phyloP scores from a whole-genome alignment of 2,888 invertebrate species.

The Ichneumoninae sp. region DNA sequence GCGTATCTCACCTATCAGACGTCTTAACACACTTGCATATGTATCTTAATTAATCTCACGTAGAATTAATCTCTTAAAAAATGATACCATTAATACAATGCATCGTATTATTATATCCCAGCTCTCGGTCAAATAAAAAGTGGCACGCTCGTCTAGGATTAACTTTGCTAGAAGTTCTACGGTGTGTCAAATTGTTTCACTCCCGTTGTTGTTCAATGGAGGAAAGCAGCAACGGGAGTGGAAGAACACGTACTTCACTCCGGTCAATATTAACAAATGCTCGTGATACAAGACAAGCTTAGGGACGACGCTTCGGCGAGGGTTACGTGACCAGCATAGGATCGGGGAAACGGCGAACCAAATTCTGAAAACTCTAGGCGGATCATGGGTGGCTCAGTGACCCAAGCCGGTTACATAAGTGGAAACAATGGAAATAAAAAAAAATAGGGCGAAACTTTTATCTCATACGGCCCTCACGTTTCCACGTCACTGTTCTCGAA shows the following conservation, averaged over 20 bases:
- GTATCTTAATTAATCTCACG: no score
- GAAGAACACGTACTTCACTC: neutral
- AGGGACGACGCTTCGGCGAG: neutral
- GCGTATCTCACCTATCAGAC: neutral
- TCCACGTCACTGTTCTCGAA: neutral
- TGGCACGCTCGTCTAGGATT: no score
- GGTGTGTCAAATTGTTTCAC: neutral
- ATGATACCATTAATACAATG: no score
- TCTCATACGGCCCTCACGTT: neutral
- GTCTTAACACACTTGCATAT: neutral
- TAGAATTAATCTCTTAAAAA: no score
- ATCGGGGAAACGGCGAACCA: neutral
- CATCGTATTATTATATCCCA: no score
- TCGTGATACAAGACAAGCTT: neutral
- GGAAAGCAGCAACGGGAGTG: neutral
- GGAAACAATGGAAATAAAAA: neutral
- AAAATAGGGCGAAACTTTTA: neutral
- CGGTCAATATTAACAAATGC: conserved; percentile 8
- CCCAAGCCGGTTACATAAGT: neutral
- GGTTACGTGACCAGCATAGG: conserved; percentile 2
- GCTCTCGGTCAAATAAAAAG: no score
- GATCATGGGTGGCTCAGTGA: neutral
- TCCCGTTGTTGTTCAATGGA: neutral
- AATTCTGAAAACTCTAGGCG: conserved; percentile 1
- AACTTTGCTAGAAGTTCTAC: no score